Evolutionary conservation across 2,888 invertebrate genomes (phyloP).

Genomic region (Epirrita christyi): DNA sequence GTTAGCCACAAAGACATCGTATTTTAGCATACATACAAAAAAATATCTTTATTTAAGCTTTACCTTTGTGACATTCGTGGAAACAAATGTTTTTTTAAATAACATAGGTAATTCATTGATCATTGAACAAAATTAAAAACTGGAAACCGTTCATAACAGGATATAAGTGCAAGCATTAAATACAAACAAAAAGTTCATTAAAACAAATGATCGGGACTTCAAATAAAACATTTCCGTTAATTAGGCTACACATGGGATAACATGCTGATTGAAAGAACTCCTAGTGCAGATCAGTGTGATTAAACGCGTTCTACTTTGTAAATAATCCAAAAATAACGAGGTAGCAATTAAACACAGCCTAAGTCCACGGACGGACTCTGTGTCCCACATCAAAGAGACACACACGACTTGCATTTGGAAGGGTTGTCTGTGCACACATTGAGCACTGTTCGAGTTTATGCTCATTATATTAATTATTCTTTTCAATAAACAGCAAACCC

Average conservation of each 20-base stretch:
- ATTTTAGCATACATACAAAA: too few species aligned
- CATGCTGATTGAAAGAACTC: slow-evolving; percentile 25
- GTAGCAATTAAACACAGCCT: slow-evolving; percentile 79
- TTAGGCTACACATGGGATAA: slow-evolving; percentile 52
- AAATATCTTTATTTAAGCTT: too few species aligned
- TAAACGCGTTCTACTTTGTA: slow-evolving; percentile 52
- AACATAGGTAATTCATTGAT: too few species aligned
- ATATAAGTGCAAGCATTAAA: too few species aligned
- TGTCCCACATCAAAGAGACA: slow-evolving; percentile 70
- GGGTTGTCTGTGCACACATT: slow-evolving; percentile 43
- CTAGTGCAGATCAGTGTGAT: slow-evolving; percentile 31
- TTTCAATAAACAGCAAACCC: neutral
- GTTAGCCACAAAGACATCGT: too few species aligned
- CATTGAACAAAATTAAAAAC: too few species aligned
- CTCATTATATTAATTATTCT: slow-evolving; percentile 23
- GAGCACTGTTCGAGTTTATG: slow-evolving; percentile 1
- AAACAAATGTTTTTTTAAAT: too few species aligned
- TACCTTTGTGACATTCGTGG: too few species aligned
- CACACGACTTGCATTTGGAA: slow-evolving; percentile 54
- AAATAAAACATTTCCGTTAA: slow-evolving; percentile 48
- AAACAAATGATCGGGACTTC: slow-evolving; percentile 50
- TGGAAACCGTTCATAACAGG: too few species aligned
- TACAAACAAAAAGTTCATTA: neutral
- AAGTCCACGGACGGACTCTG: slow-evolving; percentile 62
- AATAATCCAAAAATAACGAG: slow-evolving; percentile 84